phyloP scores from a whole-genome alignment of 2,797 vertebrate species.

The Coregonus ussuriensis region DNA sequence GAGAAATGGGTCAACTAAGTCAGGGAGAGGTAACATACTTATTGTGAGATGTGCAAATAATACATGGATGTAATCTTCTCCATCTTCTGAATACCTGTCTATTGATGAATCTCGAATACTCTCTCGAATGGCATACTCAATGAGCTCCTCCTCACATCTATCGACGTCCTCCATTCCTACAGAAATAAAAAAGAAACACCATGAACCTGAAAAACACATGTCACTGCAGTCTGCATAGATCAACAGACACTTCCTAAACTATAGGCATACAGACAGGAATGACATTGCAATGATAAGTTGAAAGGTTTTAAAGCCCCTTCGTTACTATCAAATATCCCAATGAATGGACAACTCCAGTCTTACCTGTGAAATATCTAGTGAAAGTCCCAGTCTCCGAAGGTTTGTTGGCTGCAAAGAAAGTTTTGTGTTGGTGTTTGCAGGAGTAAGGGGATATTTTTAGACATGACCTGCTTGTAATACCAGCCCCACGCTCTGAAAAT shows the following conservation, averaged over 20 bases:
- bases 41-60: background rate
- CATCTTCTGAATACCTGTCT: conserved; percentile 70
- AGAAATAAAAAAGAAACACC: conserved; percentile 7
- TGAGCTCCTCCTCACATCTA: conserved; percentile 75
- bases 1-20: background rate
- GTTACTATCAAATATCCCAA: background rate
- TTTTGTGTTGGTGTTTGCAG: conserved; percentile 62
- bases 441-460: conserved; percentile 83
- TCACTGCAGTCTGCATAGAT: background rate
- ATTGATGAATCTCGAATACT: conserved; percentile 79
- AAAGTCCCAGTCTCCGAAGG: conserved; percentile 1
- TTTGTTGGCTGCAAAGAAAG: conserved; percentile 11
- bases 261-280: background rate
- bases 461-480: conserved; percentile 78
- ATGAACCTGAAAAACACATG: background rate
- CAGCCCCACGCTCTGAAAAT: conserved; percentile 49
- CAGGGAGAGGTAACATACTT: background rate
- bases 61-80: background rate
- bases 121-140: conserved; percentile 79
- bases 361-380: conserved; percentile 42
- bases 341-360: conserved; percentile 22
- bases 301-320: background rate
- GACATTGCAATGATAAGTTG: background rate
- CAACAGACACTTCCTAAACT: background rate
- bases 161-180: conserved; percentile 76